Evolutionary conservation across 2,113 vertebrate species (phyloP), one percentile per base, ranked within the genome.

Genomic region (Galemys pyrenaicus): DNA sequence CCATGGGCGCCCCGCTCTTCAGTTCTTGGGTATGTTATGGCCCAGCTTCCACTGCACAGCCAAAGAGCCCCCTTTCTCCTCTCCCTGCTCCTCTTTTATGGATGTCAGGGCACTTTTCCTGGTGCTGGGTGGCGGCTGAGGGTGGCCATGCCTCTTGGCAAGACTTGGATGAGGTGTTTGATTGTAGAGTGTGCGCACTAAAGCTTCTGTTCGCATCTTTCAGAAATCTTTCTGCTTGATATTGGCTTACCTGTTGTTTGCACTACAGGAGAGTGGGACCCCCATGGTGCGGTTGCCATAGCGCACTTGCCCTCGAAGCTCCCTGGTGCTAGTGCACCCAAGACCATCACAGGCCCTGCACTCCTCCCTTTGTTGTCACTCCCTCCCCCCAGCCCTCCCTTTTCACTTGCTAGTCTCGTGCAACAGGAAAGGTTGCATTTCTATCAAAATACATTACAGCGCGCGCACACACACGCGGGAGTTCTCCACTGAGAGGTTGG

Each of bases 141-240:
- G 26, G 54, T 17, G 71, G 6, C 3, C 9, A 3, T 58, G 15
- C 16, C 20, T 44, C 28, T 44, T 62, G 37, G 26, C 8, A 81
- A 85, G 60, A 22, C 67, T 65, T 73, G 51, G 89, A 13, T 20
- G 65, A 64, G 13, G 24, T 13, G 8, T 74, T 70, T 65, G 56
- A 15, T 35, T 32, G 15, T 35, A 87, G 7, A 51, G 4, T 58
- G 30, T 73, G 35, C n/a, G 0, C 13, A 24, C 41, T 56, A 41
- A 84, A 54, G 56, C 12, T 20, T 32, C 85, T 81, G 54, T 64
- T 87, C 39, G 75, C 30, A 51, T 49, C 49, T 65, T 87, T 41
- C 49, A 51, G 49, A 51, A 51, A 51, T 17, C 49, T 17, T 51
- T 51, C 49, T 51, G 17, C 15, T 51, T 17, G 2, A 51, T 51